These are phyloP conservation scores for Eonycteris spelaea DNA, from an alignment of 2,113 vertebrate genomes.

Conservation along the genomic window DNA sequence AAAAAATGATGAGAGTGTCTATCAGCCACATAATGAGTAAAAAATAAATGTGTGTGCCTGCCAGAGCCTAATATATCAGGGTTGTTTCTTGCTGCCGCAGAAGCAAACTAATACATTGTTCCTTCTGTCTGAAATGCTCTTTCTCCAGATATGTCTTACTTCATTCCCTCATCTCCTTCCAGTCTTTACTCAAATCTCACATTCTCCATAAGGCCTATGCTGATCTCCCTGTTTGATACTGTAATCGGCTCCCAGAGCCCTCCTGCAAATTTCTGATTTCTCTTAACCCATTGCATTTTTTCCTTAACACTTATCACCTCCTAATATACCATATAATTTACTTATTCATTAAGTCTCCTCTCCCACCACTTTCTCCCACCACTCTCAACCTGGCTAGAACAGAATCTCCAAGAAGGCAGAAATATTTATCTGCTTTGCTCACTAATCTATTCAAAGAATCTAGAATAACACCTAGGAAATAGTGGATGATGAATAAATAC, in stretches of 20 bases:
- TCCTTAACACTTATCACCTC: not conserved
- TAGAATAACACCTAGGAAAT: not conserved
- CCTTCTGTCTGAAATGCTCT: not conserved
- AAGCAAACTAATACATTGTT: not conserved
- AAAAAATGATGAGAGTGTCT: not conserved
- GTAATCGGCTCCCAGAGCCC: not conserved
- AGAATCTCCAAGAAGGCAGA: not conserved
- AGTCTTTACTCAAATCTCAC: not conserved
- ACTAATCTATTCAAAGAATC: not conserved
- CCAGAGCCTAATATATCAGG: not conserved
- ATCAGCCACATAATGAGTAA: not conserved
- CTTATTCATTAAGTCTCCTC: not conserved
- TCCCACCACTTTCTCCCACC: not conserved
- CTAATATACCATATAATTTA: not conserved
- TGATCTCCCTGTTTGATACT: not conserved
- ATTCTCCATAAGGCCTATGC: not conserved
- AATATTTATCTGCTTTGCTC: not conserved
- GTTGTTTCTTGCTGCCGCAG: not conserved
- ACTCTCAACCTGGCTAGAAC: not conserved
- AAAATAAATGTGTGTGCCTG: not conserved
- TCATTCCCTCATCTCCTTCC: not conserved
- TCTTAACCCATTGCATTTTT: not conserved
- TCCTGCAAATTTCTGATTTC: not conserved
- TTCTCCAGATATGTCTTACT: not conserved
- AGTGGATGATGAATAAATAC: not conserved